Evolutionary conservation across 1,140 invertebrate genomes (phyloP).

Genomic region (Diachasmimorpha longicaudata): DNA sequence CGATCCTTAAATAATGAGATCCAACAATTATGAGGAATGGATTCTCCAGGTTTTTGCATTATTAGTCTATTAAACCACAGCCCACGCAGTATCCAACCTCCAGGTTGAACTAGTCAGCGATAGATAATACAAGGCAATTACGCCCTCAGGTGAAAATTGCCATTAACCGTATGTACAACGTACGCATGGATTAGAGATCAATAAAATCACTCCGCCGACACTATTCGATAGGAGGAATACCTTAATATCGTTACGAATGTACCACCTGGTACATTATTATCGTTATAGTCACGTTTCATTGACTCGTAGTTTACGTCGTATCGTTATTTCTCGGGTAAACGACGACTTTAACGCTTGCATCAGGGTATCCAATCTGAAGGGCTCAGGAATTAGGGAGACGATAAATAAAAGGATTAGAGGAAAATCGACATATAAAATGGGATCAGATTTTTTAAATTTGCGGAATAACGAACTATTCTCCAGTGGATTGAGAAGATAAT

Average conservation of each 20-base stretch:
- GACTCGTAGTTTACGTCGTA: background rate
- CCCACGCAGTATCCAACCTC: conserved; percentile 33
- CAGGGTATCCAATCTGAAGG: background rate
- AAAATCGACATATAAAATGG: too few relatives aligned
- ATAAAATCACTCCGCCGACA: conserved; percentile 26
- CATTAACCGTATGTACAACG: conserved; percentile 34
- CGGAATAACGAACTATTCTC: too few relatives aligned
- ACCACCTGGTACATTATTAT: conserved; percentile 23
- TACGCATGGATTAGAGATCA: conserved; percentile 40
- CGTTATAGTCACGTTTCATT: conserved; percentile 1
- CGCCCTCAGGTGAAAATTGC: conserved; percentile 31
- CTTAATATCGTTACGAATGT: conserved; percentile 9
- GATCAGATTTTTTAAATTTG: too few relatives aligned
- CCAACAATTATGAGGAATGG: background rate
- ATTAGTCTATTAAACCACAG: conserved; percentile 34
- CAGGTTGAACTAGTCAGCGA: conserved; percentile 23
- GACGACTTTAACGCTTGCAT: background rate
- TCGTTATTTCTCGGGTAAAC: background rate
- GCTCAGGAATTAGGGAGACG: too few relatives aligned
- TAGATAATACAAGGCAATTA: conserved; percentile 42
- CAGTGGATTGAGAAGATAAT: too few relatives aligned
- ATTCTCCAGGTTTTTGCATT: conserved; percentile 2
- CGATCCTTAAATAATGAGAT: background rate
- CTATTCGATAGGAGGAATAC: conserved; percentile 9
- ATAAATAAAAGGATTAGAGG: too few relatives aligned